phyloP scores from a whole-genome alignment of 1,140 invertebrate species.

The Drosophila miranda region DNA sequence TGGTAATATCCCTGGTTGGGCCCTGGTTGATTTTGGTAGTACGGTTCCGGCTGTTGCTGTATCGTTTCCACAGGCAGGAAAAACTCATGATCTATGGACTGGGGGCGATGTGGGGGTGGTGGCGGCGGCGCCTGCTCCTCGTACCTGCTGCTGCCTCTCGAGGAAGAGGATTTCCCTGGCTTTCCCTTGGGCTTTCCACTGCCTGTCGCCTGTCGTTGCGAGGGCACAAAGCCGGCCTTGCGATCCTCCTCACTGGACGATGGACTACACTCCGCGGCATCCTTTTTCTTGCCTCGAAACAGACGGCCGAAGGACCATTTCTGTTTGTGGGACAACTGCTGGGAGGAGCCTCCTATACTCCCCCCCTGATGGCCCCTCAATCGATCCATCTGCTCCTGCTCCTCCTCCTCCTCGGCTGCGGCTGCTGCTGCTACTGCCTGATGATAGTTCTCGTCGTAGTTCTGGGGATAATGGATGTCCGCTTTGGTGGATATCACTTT shows the following conservation, averaged over 20 bases:
- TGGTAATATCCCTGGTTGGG: constrained; percentile 82
- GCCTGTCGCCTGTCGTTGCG: constrained; percentile 50
- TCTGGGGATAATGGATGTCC: constrained; percentile 21
- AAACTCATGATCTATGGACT: constrained; percentile 83
- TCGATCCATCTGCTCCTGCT: constrained; percentile 64
- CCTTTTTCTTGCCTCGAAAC: constrained; percentile 86
- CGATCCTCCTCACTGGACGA: constrained; percentile 86
- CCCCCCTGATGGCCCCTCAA: constrained; percentile 46
- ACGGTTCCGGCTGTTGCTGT: constrained; percentile 82
- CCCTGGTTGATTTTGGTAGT: constrained; percentile 79
- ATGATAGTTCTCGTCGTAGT: no score
- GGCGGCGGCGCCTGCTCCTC: constrained; percentile 64
- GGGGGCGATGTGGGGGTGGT: constrained; percentile 14
- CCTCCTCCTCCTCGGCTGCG: constrained; percentile 13
- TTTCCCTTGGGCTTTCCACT: constrained; percentile 55
- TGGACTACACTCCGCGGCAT: constrained; percentile 84
- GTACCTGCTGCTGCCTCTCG: constrained; percentile 82
- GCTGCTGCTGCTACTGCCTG: constrained; percentile 17
- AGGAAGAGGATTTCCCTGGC: constrained; percentile 77
- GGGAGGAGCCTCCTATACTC: constrained; percentile 54
- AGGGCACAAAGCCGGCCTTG: constrained; percentile 82
- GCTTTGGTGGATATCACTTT: constrained; percentile 48
- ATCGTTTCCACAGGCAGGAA: constrained; percentile 83
- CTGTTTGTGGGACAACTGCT: constrained; percentile 83
- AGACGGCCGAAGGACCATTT: constrained; percentile 90